Conservation (phyloP, 2,888 invertebrate species). For the Elysia crispata region DNA sequence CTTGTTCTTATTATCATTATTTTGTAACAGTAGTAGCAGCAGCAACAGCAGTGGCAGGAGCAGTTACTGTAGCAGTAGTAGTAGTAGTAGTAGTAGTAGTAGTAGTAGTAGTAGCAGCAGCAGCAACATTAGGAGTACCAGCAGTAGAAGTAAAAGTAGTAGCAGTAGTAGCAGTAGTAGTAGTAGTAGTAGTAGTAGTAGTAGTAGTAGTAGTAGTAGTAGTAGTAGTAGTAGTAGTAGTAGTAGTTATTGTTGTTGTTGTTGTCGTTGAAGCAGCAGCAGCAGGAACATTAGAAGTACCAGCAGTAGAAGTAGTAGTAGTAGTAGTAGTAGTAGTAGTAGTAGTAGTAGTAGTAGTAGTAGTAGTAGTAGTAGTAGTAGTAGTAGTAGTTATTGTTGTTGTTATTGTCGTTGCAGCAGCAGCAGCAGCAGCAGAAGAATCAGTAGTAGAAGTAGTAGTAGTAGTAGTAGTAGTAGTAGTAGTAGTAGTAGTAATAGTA, state of each 20-base stretch:
- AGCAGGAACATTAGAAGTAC: neutral
- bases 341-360: too few species aligned
- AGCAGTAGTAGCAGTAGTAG: neutral
- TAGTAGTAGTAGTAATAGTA: slow-evolving; percentile 9
- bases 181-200: slow-evolving; percentile 11
- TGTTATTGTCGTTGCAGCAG: neutral
- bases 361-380: too few species aligned
- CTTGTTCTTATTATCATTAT: slow-evolving; percentile 20
- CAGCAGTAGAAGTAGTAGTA: neutral
- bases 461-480: slow-evolving; percentile 5
- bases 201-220: slow-evolving; percentile 7
- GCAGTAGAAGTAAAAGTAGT: neutral
- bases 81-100: slow-evolving; percentile 7
- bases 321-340: slow-evolving; percentile 14
- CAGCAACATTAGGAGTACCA: neutral
- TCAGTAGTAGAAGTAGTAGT: neutral
- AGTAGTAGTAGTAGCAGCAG: neutral
- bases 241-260: too few species aligned
- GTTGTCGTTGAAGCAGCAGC: too few species aligned
- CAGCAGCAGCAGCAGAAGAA: neutral
- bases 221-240: slow-evolving; percentile 11
- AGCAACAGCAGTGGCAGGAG: neutral
- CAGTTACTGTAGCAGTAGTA: slow-evolving; percentile 1
- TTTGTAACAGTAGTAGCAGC: neutral
- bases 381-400: slow-evolving; percentile 12